Evolutionary conservation across 2,888 invertebrate genomes (phyloP).

Genomic region (Keiferia lycopersicella): DNA sequence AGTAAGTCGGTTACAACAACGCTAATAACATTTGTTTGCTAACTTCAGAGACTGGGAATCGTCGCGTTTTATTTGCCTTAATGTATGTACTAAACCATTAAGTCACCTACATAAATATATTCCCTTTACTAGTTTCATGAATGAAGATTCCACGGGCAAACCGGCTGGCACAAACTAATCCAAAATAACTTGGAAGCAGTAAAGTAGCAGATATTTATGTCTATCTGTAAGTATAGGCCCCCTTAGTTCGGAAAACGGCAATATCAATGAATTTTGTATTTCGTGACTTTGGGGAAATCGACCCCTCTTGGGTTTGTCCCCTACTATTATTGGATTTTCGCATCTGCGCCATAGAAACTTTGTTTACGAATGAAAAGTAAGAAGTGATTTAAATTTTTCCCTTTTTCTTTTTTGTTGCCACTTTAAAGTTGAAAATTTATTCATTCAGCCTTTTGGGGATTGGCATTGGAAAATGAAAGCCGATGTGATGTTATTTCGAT

Average conservation of each 20-base stretch:
- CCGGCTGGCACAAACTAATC: constrained; percentile 24
- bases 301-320: constrained; percentile 61
- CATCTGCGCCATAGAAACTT: constrained; percentile 73
- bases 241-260: constrained; percentile 53
- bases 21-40: constrained; percentile 73
- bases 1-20: constrained; percentile 73
- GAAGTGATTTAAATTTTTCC: constrained; percentile 43
- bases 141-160: constrained; percentile 10
- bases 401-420: constrained; percentile 18
- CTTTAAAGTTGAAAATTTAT: constrained; percentile 25
- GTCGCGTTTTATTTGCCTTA: too few relatives aligned
- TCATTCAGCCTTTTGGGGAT: background rate
- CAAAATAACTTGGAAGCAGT: constrained; percentile 30
- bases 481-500: background rate
- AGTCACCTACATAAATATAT: background rate
- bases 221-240: constrained; percentile 30
- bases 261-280: constrained; percentile 76
- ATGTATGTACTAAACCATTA: background rate
- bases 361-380: constrained; percentile 67
- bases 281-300: constrained; percentile 67
- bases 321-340: constrained; percentile 72
- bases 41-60: constrained; percentile 59
- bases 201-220: constrained; percentile 22
- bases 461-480: background rate
- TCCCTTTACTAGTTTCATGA: background rate